Evolutionary conservation across 2,113 vertebrate species (phyloP).

Genomic region (Peromyscus maniculatus): DNA sequence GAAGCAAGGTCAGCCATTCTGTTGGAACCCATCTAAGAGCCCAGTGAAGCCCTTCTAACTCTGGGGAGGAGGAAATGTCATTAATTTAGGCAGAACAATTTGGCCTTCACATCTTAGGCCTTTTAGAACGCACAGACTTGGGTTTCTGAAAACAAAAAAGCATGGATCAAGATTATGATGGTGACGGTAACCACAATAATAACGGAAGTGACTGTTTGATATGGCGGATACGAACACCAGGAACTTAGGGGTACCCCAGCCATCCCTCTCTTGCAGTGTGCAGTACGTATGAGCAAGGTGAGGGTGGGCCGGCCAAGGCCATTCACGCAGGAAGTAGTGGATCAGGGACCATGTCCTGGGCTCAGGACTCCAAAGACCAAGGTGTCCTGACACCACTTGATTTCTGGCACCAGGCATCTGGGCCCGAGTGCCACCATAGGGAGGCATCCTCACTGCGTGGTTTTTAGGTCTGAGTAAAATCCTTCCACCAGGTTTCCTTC

Average conservation of each 20-base stretch:
- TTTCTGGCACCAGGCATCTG: not conserved
- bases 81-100: not conserved
- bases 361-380: not conserved
- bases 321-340: not conserved
- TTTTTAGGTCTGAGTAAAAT: not conserved
- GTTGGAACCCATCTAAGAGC: not conserved
- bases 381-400: not conserved
- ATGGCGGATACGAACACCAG: rapidly evolving
- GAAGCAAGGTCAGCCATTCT: not conserved
- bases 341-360: not conserved
- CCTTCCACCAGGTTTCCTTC: not conserved
- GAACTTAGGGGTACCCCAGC: not conserved
- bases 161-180: no score
- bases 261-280: not conserved
- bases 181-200: rapidly evolving
- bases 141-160: not conserved
- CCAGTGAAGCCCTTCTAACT: not conserved
- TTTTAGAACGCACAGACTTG: not conserved
- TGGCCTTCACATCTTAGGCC: not conserved
- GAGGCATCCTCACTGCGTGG: not conserved
- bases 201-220: not conserved
- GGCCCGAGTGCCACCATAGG: rapidly evolving
- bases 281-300: rapidly evolving
- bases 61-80: not conserved
- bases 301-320: not conserved